A percentile compares a stretch with the other conserved stretches of the same genome.
Conservation (phyloP, 2,113 vertebrate species). For the Carettochelys insculpta region DNA sequence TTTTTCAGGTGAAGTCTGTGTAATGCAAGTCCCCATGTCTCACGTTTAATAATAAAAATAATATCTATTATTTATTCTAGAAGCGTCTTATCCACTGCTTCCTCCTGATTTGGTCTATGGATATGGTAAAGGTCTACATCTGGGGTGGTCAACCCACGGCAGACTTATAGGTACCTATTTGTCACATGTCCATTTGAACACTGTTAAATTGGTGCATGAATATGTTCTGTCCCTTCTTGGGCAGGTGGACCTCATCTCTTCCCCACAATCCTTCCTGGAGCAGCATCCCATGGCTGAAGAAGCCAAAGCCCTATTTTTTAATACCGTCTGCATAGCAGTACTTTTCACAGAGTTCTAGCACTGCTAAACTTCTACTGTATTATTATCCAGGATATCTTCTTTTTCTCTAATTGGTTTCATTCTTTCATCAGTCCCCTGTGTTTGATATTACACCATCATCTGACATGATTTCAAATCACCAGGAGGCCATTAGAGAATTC, state of each 20-base stretch:
- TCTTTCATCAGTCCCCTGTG: neutral
- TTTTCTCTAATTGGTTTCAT: neutral
- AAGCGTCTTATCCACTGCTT: too few relatives aligned
- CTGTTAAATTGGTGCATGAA: neutral
- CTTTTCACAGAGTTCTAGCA: neutral
- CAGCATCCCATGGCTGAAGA: neutral
- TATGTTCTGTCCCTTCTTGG: neutral
- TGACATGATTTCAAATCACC: neutral
- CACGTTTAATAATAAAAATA: too few relatives aligned
- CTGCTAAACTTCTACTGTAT: neutral
- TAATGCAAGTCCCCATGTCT: too few relatives aligned
- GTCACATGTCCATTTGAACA: neutral
- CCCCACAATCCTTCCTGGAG: neutral
- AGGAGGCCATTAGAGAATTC: accelerated
- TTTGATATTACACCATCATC: neutral
- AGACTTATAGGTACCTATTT: too few relatives aligned
- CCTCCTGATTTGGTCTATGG: accelerated
- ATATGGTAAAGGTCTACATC: too few relatives aligned
- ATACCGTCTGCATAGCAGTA: neutral
- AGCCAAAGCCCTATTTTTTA: neutral
- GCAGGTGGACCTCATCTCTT: neutral
- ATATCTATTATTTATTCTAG: accelerated
- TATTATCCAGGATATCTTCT: neutral
- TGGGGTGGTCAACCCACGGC: too few relatives aligned
- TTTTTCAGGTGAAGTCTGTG: too few relatives aligned